phyloP scores from a whole-genome alignment of 2,113 vertebrate genomes.

The Platichthys flesus region DNA sequence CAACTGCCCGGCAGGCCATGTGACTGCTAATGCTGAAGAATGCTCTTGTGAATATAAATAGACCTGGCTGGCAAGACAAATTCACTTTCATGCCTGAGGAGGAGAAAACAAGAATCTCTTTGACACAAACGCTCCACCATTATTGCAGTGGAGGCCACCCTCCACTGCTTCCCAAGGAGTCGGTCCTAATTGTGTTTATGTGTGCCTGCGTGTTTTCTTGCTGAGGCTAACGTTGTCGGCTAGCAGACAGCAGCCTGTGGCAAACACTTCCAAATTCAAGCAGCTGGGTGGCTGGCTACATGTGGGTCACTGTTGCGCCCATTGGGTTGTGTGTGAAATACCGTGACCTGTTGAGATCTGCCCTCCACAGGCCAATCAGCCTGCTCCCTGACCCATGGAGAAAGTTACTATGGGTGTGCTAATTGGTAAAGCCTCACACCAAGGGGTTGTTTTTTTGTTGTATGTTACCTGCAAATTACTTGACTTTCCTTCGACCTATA shows the following conservation, averaged over 20 bases:
- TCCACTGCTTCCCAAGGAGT: conserved; percentile 45
- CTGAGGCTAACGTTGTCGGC: conserved; percentile 32
- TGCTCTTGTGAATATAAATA: conserved; percentile 80
- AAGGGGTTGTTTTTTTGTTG: conserved; percentile 8
- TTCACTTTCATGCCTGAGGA: conserved; percentile 76
- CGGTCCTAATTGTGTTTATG: conserved; percentile 41
- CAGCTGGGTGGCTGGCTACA: conserved; percentile 24
- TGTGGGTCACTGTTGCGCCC: conserved; percentile 53
- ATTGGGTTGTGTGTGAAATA: conserved; percentile 63
- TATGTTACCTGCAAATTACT: not conserved
- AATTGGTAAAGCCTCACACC: conserved; percentile 48
- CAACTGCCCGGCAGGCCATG: conserved; percentile 53
- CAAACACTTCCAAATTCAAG: conserved; percentile 35
- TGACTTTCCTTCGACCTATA: not conserved
- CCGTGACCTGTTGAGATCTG: conserved; percentile 19
- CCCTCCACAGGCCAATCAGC: conserved; percentile 28
- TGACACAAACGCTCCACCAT: conserved; percentile 71
- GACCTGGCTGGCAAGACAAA: conserved; percentile 72
- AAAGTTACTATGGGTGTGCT: conserved; percentile 46
- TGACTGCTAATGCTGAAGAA: conserved; percentile 75
- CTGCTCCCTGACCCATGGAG: conserved; percentile 18
- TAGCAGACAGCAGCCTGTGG: conserved; percentile 23
- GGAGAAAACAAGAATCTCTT: conserved; percentile 75
- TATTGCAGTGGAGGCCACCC: conserved; percentile 57
- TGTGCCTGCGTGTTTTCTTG: not conserved